A percentile compares a stretch with the other conserved stretches of the same genome.
phyloP scores from a whole-genome alignment of 2,113 vertebrate species.

The Amphilophus citrinellus region DNA sequence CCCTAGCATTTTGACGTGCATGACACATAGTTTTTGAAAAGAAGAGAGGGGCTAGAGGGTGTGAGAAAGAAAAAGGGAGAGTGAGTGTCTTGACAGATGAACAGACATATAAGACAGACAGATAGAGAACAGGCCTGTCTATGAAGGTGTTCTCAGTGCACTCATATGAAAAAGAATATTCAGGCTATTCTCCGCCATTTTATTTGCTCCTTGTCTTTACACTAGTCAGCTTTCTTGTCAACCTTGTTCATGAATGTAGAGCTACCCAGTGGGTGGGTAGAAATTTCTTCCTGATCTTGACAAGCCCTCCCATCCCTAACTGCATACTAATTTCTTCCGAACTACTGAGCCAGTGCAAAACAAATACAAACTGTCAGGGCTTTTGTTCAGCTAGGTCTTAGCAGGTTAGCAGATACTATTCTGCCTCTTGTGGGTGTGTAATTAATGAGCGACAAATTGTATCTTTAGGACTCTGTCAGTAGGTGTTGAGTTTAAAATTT shows the following conservation, averaged over 20 bases:
- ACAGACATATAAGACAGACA: conserved; percentile 66
- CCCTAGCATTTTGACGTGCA: conserved; percentile 76
- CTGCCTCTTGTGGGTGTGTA: conserved; percentile 46
- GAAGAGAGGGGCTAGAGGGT: conserved; percentile 49
- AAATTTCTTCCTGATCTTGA: conserved; percentile 70
- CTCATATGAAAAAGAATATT: conserved; percentile 72
- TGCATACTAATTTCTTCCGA: conserved; percentile 72
- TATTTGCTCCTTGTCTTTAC: conserved; percentile 77
- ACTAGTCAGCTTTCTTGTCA: conserved; percentile 75
- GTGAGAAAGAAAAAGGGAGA: conserved; percentile 28
- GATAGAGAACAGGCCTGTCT: conserved; percentile 50
- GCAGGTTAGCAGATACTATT: conserved; percentile 48
- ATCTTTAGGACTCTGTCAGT: conserved; percentile 39
- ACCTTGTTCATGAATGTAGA: conserved; percentile 74
- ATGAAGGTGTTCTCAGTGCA: conserved; percentile 59
- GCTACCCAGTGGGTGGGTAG: conserved; percentile 66
- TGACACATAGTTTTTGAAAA: conserved; percentile 72
- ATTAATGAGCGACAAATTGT: conserved; percentile 55
- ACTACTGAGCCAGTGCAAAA: conserved; percentile 70
- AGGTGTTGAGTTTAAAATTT: conserved; percentile 25
- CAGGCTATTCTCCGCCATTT: conserved; percentile 62
- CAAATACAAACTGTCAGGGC: conserved; percentile 67
- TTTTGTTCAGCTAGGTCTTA: conserved; percentile 52
- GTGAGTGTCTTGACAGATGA: conserved; percentile 67
- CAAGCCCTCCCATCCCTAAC: conserved; percentile 67